phyloP scores from a whole-genome alignment of 2,797 vertebrate species.

The Malurus leucopterus region DNA sequence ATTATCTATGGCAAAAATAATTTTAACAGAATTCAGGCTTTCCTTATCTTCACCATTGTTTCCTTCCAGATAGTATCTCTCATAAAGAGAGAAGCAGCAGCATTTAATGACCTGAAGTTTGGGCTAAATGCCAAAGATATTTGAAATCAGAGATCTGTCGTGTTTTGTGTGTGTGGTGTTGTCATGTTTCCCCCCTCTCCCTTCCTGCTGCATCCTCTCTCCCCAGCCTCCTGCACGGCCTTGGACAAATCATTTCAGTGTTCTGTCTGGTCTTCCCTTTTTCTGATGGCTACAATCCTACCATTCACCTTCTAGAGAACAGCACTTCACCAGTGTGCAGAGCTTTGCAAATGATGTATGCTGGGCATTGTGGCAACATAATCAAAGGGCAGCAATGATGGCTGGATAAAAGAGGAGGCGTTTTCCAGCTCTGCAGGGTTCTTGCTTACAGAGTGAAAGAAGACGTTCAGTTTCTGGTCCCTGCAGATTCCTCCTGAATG shows the following conservation, averaged over 20 bases:
- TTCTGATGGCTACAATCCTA: not conserved
- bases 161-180: not conserved
- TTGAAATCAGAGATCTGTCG: not conserved
- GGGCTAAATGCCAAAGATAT: not conserved
- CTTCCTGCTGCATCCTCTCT: not conserved
- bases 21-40: not conserved
- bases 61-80: not conserved
- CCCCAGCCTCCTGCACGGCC: not conserved
- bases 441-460: not conserved
- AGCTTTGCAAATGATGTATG: not conserved
- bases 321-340: not conserved
- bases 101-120: not conserved
- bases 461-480: not conserved
- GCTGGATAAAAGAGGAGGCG: not conserved
- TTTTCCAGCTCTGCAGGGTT: not conserved
- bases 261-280: not conserved
- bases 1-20: conserved; percentile 12
- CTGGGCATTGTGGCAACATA: not conserved
- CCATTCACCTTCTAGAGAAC: not conserved
- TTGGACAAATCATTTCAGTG: not conserved
- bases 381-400: not conserved
- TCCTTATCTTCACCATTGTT: not conserved
- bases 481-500: not conserved
- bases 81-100: not conserved
- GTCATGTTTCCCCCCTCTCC: not conserved